Evolutionary conservation across 1,140 invertebrate species (phyloP).

Genomic region (Aphelenchoides avenae): DNA sequence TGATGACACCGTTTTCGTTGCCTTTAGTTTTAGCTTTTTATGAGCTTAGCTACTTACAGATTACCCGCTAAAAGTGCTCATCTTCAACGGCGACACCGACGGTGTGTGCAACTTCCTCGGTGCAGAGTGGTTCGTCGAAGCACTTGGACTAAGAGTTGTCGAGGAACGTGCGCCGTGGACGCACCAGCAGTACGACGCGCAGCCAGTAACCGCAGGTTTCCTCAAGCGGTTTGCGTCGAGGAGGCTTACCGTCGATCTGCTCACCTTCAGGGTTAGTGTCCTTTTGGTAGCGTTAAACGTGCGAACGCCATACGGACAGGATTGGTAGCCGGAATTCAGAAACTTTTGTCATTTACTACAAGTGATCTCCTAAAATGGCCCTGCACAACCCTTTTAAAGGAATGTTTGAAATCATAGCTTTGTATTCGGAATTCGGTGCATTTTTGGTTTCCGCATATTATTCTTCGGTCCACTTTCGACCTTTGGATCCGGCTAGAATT

Average conservation of each 20-base stretch:
- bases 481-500: no score
- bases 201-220: constrained; percentile 22
- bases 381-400: constrained; percentile 13
- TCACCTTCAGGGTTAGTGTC: constrained; percentile 16
- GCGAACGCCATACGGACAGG: no score
- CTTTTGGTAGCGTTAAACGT: no score
- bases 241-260: constrained; percentile 20
- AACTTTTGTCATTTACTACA: neutral
- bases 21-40: neutral
- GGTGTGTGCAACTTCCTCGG: constrained; percentile 65
- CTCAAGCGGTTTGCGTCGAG: constrained; percentile 22
- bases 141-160: neutral
- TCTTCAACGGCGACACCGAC: constrained; percentile 64
- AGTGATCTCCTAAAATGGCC: neutral
- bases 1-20: no score
- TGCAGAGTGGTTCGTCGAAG: constrained; percentile 63
- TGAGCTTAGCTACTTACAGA: constrained; percentile 4
- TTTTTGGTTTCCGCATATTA: no score
- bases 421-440: no score
- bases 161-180: constrained; percentile 8
- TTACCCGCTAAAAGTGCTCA: constrained; percentile 55
- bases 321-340: no score
- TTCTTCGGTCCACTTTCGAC: no score
- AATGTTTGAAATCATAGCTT: no score
- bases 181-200: neutral